These are phyloP conservation scores for Pocota personata DNA, from an alignment of 2,888 invertebrate species.

Conservation along the genomic window DNA sequence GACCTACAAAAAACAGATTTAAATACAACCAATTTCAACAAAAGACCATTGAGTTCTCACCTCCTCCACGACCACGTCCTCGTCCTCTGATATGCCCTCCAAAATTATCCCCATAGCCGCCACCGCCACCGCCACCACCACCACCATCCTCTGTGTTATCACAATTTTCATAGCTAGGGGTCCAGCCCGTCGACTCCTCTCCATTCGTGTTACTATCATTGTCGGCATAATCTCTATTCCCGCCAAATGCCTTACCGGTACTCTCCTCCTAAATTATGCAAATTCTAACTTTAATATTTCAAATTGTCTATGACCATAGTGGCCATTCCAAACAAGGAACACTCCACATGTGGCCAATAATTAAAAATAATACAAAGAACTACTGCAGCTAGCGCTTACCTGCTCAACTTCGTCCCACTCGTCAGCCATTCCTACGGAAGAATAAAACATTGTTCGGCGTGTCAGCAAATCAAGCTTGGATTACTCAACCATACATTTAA, in stretches of 20 bases:
- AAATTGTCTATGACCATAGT: background rate
- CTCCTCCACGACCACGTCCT: conserved; percentile 60
- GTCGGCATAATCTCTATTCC: conserved; percentile 27
- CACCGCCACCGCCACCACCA: conserved; percentile 55
- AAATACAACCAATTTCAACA: conserved; percentile 35
- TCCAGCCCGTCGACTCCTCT: conserved; percentile 35
- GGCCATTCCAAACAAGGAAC: background rate
- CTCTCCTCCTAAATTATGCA: conserved; percentile 35
- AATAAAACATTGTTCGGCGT: conserved; percentile 65
- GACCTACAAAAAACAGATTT: background rate
- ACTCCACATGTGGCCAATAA: background rate
- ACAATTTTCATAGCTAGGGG: conserved; percentile 12
- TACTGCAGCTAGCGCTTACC: conserved; percentile 33
- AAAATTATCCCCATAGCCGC: conserved; percentile 60
- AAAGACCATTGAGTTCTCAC: conserved; percentile 19
- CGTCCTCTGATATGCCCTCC: conserved; percentile 28
- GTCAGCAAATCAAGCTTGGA: conserved; percentile 42
- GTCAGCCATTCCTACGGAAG: conserved; percentile 72
- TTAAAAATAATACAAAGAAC: background rate
- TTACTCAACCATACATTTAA: conserved; percentile 20
- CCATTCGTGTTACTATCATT: background rate
- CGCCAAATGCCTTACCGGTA: conserved; percentile 65
- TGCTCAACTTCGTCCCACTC: conserved; percentile 67
- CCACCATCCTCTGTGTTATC: too few species aligned
- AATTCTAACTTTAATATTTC: background rate